Percentiles rank a stretch among this genome's conserved stretches.
These are phyloP conservation scores for Nyctibius bracteatus DNA, from an alignment of 2,113 vertebrate genomes.

Conservation along the genomic window DNA sequence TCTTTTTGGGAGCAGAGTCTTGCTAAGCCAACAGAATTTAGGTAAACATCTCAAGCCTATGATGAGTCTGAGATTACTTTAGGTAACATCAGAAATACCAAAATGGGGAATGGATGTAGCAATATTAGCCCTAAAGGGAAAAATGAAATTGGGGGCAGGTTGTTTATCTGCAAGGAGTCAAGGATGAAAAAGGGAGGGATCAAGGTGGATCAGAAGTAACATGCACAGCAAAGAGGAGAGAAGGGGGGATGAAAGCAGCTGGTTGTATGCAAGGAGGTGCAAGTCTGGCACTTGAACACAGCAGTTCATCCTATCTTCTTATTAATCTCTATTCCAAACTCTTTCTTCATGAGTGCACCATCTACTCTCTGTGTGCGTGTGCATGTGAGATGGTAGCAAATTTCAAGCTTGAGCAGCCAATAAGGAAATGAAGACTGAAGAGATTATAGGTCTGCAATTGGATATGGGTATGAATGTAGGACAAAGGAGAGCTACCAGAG, in stretches of 20 bases:
- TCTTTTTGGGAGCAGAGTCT: not conserved
- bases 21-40: not conserved
- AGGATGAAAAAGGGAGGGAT: not conserved
- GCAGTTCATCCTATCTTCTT: not conserved
- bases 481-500: not conserved
- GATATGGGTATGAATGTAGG: not conserved
- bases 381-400: accelerated
- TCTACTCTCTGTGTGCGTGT: accelerated
- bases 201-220: not conserved
- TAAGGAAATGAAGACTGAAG: not conserved
- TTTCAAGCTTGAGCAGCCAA: not conserved
- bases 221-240: not conserved
- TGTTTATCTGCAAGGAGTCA: not conserved
- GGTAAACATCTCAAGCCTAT: not conserved
- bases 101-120: not conserved
- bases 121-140: not conserved
- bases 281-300: accelerated
- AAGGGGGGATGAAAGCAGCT: not conserved
- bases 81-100: not conserved
- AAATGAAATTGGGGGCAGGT: accelerated
- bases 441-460: not conserved
- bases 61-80: not conserved
- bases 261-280: not conserved
- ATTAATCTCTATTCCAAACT: not conserved
- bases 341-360: accelerated